phyloP scores from a whole-genome alignment of 2,888 invertebrate genomes.

The Camptogramma bilineatum region DNA sequence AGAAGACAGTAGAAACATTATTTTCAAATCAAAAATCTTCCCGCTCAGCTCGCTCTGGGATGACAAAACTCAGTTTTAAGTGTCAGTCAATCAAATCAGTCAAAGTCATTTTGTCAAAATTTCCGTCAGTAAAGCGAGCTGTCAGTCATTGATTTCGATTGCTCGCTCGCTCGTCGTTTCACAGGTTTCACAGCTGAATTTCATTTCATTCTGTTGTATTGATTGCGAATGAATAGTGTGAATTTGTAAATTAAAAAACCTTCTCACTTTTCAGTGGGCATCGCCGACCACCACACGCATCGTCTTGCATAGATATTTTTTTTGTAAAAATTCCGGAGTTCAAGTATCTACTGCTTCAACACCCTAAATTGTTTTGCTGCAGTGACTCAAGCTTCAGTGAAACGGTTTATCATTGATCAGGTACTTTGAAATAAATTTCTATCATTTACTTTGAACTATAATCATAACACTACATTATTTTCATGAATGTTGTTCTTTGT shows the following conservation, averaged over 20 bases:
- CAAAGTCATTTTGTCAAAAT: too few species aligned
- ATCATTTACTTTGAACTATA: not conserved
- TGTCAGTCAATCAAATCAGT: too few species aligned
- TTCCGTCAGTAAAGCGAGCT: too few species aligned
- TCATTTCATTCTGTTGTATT: conserved; percentile 35
- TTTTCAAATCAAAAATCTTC: too few species aligned
- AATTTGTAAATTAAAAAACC: conserved; percentile 14
- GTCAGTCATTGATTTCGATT: not conserved
- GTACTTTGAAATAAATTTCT: not conserved
- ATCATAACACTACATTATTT: not conserved
- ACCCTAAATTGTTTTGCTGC: conserved; percentile 7
- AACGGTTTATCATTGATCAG: conserved; percentile 14
- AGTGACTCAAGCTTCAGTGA: conserved; percentile 10
- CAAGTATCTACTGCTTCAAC: not conserved
- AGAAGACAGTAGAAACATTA: too few species aligned
- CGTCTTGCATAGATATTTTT: conserved; percentile 9
- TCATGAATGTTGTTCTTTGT: not conserved
- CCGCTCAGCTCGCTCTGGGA: too few species aligned
- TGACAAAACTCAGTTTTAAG: too few species aligned
- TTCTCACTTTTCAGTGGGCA: conserved; percentile 10
- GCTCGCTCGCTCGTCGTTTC: not conserved
- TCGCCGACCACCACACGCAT: conserved; percentile 6
- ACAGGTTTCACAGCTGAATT: not conserved
- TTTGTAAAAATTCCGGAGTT: not conserved
- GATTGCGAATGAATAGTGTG: conserved; percentile 37